phyloP scores from a whole-genome alignment of 2,113 vertebrate genomes.

The Nibea albiflora region DNA sequence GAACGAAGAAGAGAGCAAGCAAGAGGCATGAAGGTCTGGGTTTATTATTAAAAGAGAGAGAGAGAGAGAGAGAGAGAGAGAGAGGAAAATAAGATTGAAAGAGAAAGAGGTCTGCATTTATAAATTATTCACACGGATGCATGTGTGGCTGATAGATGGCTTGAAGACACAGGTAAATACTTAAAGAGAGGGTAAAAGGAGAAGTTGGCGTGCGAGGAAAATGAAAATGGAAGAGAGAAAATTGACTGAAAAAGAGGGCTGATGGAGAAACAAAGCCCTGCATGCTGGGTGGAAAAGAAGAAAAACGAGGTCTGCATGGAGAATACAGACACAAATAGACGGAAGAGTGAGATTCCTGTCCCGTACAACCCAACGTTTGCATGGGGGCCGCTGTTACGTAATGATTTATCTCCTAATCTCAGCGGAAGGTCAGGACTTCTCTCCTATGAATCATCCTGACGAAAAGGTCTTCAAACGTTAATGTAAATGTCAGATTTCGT shows the following conservation, averaged over 20 bases:
- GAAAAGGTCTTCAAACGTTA: background rate
- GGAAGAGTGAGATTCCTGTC: too few species aligned
- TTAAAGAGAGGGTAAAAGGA: background rate
- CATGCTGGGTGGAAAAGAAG: too few species aligned
- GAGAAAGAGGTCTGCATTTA: constrained; percentile 15
- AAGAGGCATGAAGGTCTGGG: constrained; percentile 20
- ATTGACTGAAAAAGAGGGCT: constrained; percentile 3
- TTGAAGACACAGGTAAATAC: constrained; percentile 56
- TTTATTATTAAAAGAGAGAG: background rate
- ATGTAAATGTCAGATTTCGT: constrained; percentile 15
- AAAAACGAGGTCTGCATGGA: background rate
- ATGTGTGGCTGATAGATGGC: constrained; percentile 49
- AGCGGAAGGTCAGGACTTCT: constrained; percentile 33
- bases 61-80: background rate
- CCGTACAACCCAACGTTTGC: background rate
- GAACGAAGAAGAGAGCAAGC: constrained; percentile 4
- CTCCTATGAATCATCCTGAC: constrained; percentile 5
- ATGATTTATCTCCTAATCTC: constrained; percentile 35
- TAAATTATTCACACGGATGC: constrained; percentile 59
- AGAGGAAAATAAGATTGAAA: background rate
- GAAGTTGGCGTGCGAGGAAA: constrained; percentile 25
- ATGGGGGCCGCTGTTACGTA: background rate
- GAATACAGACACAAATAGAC: constrained; percentile 16
- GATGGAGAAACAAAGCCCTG: background rate
- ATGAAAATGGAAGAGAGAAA: constrained; percentile 40